Base-by-base conservation (phyloP, 2,888 invertebrate species). In the Epistrophe eligans region DNA sequence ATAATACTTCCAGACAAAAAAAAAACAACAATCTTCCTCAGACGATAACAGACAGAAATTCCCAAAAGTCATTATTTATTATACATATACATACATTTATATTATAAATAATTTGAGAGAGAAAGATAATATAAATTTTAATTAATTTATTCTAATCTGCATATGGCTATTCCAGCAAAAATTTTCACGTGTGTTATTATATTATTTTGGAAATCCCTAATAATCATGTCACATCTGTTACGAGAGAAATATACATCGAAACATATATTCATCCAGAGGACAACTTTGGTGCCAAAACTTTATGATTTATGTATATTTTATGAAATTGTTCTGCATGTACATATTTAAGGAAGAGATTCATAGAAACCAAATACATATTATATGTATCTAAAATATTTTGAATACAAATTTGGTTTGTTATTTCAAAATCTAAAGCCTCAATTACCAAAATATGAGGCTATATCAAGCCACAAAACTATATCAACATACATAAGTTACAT, bases 251-350 rank as follows among this genome's bases (percentile, higher is more conserved):
- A 35, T 7, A 48, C 4, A 50, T 19, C 5, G 24, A 52, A 52
- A 52, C 19, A 10, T 0, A 19, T 19, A 10, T 24, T 19, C 11
- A 11, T 11, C 17, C 17, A 24, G 24, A 52, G 24, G 7, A 24
- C 52, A 55, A 28, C 7, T 52, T 13, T 24, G 1, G 13, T 52
- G 52, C 4, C 11, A 19, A 52, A 11, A 52, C 19, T 52, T 52
- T 6, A 24, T 52, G 52, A 52, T 52, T 52, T 52, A 52, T 52
- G 24, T 24, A 24, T n/a, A n/a, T n/a, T 50, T 15, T 52, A 52
- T 28, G 13, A 28, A 55, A 28, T 28, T 15, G 28, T 1, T 55
- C 15, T 8, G 52, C 52, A 52, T 52, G 11, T n/a, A 8, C 9
- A 35, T 45, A 52, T 19, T 7, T 13, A 24, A 6, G 52, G 11